Conservation (phyloP, 2,797 vertebrate species). For the Rhinophrynus dorsalis region DNA sequence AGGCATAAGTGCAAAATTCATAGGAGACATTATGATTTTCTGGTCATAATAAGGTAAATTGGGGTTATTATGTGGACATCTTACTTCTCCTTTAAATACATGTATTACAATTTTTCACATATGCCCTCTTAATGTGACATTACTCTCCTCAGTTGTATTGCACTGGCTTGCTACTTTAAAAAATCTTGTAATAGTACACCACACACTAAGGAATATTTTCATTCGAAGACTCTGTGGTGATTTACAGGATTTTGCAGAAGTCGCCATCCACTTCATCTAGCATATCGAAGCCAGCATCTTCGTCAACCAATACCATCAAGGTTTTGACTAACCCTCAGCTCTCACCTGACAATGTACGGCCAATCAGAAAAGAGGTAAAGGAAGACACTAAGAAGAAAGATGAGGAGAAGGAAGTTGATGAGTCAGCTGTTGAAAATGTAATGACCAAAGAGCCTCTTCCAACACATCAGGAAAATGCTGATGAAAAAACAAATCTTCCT, state of each 20-base stretch:
- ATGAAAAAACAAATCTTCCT: conserved; percentile 41
- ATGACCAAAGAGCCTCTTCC: conserved; percentile 48
- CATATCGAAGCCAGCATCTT: conserved; percentile 74
- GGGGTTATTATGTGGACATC: too few relatives aligned
- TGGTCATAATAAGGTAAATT: too few relatives aligned
- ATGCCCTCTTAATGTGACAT: too few relatives aligned
- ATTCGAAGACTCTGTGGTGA: too few relatives aligned
- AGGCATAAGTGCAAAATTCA: too few relatives aligned
- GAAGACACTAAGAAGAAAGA: conserved; percentile 68
- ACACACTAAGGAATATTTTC: too few relatives aligned
- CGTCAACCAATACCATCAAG: conserved; percentile 67
- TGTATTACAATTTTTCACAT: too few relatives aligned
- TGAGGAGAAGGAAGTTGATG: conserved; percentile 56
- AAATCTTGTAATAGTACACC: too few relatives aligned
- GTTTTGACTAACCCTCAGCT: conserved; percentile 61
- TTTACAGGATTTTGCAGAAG: conserved; percentile 69
- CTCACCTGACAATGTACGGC: conserved; percentile 87
- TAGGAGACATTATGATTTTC: too few relatives aligned
- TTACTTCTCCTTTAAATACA: too few relatives aligned
- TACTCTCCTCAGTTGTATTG: too few relatives aligned
- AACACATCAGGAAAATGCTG: conserved; percentile 47
- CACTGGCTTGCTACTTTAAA: too few relatives aligned
- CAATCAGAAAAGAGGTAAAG: conserved; percentile 69
- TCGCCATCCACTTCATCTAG: conserved; percentile 69
- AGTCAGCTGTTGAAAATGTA: conserved; percentile 43